Evolutionary conservation across 2,888 invertebrate genomes (phyloP).

Genomic region (Pyrocoelia pectoralis): DNA sequence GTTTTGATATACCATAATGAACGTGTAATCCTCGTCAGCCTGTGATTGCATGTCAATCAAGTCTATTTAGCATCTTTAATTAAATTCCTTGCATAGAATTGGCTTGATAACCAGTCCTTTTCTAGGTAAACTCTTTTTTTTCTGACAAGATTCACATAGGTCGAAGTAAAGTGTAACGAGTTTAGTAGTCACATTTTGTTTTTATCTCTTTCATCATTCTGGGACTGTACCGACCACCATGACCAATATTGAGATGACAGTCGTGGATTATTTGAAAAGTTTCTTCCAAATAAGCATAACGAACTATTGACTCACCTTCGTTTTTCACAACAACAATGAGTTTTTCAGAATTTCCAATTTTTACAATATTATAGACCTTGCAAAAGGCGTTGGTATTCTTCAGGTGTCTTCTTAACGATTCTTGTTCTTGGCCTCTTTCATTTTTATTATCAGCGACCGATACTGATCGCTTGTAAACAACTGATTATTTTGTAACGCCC

Average conservation of each 20-base stretch:
- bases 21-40: slow-evolving; percentile 47
- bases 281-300: slow-evolving; percentile 5
- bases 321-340: slow-evolving; percentile 8
- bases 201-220: slow-evolving; percentile 41
- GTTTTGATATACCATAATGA: slow-evolving; percentile 51
- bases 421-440: not conserved
- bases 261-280: not conserved
- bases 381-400: slow-evolving; percentile 8
- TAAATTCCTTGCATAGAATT: slow-evolving; percentile 9
- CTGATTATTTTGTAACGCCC: too few species aligned
- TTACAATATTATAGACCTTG: not conserved
- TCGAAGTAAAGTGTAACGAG: not conserved
- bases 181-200: not conserved
- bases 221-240: slow-evolving; percentile 38
- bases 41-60: slow-evolving; percentile 20
- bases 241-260: too few species aligned
- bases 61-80: slow-evolving; percentile 22
- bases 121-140: slow-evolving; percentile 13
- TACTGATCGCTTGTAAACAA: not conserved
- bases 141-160: slow-evolving; percentile 18
- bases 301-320: not conserved
- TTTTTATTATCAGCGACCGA: not conserved
- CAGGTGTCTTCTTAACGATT: not conserved
- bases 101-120: slow-evolving; percentile 15
- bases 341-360: slow-evolving; percentile 9